Base-by-base conservation (phyloP, 1,140 invertebrate genomes). In the Gonatopus flavifemur region DNA sequence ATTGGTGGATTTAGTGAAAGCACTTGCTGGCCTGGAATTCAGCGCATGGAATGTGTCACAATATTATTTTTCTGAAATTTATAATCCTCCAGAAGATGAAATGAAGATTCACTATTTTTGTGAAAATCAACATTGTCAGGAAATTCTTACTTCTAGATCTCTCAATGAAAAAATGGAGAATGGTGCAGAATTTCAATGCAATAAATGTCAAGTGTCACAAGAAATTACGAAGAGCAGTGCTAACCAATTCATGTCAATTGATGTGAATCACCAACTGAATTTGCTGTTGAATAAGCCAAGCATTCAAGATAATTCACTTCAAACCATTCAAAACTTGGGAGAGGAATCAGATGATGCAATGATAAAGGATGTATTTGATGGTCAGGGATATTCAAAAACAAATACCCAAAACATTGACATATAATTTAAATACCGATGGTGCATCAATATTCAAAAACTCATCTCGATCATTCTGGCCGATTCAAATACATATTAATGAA, bases 391-490 rank as follows among this genome's bases (percentile, higher is more conserved):
- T 32, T 19, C 15, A 31, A 31, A 31, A 18, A 31, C 15, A 30
- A 3, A 15, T 10, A 15, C 5, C 21, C 6, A n/a, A 7, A 31
- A 15, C 7, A n/a, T n/a, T n/a, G n/a, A n/a, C n/a, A n/a, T n/a
- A n/a, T n/a, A n/a, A n/a, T n/a, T n/a, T n/a, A n/a, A 59, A 55
- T 44, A 40, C 43, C 2, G 57, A 59, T 42, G 57, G 57, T 15
- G 49, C 50, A 9, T 33, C 38, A 41, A 49, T 57, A 42, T 38
- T 49, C 7, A 49, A 50, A 19, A 53, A 36, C 30, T 50, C 37
- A 4, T n/a, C 1, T 0, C 43, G 36, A 50, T 47, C 37, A 33
- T 28, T 53, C 13, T 58, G 55, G 55, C 42, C 55, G 6, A 33
- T 53, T 15, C 50, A 47, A 21, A 10, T 58, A 21, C 16, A 52